These are phyloP conservation scores for Caracal caracal DNA, from an alignment of 2,113 vertebrate genomes.

Conservation along the genomic window DNA sequence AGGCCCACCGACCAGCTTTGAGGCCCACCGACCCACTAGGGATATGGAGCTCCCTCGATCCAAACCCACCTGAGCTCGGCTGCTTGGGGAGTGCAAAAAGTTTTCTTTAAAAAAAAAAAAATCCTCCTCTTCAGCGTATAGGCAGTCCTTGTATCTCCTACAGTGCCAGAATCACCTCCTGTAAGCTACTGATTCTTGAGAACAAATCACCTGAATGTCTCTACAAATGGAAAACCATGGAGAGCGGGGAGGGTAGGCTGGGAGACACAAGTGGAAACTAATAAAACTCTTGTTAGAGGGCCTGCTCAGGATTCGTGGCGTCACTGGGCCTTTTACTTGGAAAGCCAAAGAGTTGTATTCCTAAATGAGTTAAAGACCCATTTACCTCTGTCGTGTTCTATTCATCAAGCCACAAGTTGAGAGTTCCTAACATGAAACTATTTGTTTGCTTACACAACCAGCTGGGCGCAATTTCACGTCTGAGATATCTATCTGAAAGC, in stretches of 20 bases:
- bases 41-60: no score
- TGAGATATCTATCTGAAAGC: slow-evolving; percentile 98
- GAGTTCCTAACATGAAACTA: slow-evolving; percentile 94
- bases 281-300: slow-evolving; percentile 84
- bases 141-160: not conserved
- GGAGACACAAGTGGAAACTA: slow-evolving; percentile 72
- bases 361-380: slow-evolving; percentile 97
- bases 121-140: not conserved
- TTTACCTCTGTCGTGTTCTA: slow-evolving; percentile 97
- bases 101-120: not conserved
- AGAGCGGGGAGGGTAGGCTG: rapidly evolving
- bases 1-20: not conserved
- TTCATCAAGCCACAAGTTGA: slow-evolving; percentile 97
- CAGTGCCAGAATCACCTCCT: not conserved
- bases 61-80: not conserved
- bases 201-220: not conserved
- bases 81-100: not conserved
- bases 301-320: slow-evolving; percentile 83
- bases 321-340: slow-evolving; percentile 85
- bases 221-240: rapidly evolving
- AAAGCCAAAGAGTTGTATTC: slow-evolving; percentile 90
- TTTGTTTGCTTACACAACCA: slow-evolving; percentile 99
- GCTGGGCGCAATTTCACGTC: slow-evolving; percentile 98
- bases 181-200: not conserved
- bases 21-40: no score